Evolutionary conservation across 2,797 vertebrate genomes (phyloP), one percentile per base, ranked within the genome.

Genomic region (Pseudopleuronectes americanus): DNA sequence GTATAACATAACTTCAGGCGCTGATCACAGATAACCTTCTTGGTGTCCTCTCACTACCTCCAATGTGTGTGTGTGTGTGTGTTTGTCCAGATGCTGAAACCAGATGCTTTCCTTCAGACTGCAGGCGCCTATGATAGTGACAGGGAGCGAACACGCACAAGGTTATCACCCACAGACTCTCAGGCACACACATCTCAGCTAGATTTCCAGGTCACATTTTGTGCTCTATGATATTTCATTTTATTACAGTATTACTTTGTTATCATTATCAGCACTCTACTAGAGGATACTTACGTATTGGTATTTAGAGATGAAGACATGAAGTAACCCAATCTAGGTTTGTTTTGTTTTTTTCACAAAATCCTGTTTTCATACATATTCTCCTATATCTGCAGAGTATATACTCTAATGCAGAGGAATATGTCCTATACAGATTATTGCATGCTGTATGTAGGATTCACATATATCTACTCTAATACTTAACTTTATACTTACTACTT

Each of bases 71-170:
- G 55, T 84, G 49, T 54, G 52, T 60, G 64, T 57, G 57, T 56
- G 64, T 78, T 56, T 84, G 74, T 74, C 82, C 85, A 89, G 89
- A 88, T 87, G 86, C 80, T 89, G 89, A 89, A 91, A 92, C 84
- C 87, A 89, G 86, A 90, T 90, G 89, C 88, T 89, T 85, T 85
- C 62, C 83, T 88, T 89, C 88, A 91, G 87, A 89, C 85, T 89
- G 74, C 83, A 89, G 90, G 90, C 86, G 84, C 88, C 89, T 89
- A 1, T 71, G 86, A 89, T 89, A 84, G 86, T 90, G 90, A 90
- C 89, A 90, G 83, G 71, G 83, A 84, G 79, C 58, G 68, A 79
- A 83, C 80, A 69, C 72, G 71, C 52, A 74, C 81, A 88, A 88
- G 84, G 83, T 90, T 90, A 88, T 88, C 67, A 10, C 67, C 53